Percentiles rank a stretch among this genome's conserved stretches.
Conservation (phyloP, 2,113 vertebrate species). For the Thermophis baileyi region DNA sequence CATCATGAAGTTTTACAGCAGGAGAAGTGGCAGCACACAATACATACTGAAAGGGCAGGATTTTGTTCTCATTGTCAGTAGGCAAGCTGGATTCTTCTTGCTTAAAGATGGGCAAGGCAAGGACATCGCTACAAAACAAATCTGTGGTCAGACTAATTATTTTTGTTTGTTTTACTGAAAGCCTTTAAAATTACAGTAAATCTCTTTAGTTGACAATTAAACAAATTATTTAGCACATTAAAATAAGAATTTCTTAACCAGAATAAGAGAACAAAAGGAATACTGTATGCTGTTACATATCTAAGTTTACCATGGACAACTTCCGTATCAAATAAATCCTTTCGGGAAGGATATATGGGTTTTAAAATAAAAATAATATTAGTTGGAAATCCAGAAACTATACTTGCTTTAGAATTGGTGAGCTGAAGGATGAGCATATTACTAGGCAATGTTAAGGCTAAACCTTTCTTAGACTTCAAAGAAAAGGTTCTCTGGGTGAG, state of each 20-base stretch:
- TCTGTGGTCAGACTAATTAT: background rate
- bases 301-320: background rate
- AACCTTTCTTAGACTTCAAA: background rate
- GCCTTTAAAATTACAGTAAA: background rate
- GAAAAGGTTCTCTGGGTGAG: background rate
- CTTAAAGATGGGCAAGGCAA: slow-evolving; percentile 97
- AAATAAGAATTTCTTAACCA: background rate
- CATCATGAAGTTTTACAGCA: slow-evolving; percentile 94
- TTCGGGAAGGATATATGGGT: background rate
- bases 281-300: background rate
- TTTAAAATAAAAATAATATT: background rate
- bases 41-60: slow-evolving; percentile 96
- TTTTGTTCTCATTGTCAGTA: slow-evolving; percentile 86
- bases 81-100: slow-evolving; percentile 95
- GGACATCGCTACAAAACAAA: slow-evolving; percentile 81
- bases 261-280: background rate
- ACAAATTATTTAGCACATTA: background rate
- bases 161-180: background rate
- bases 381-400: background rate
- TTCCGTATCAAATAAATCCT: background rate
- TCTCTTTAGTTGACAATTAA: background rate
- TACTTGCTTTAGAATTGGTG: background rate
- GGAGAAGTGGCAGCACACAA: slow-evolving; percentile 96
- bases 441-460: background rate
- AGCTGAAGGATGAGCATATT: background rate